Evolutionary conservation across 2,888 invertebrate genomes (phyloP).

Genomic region (Sinotaia quadrata): DNA sequence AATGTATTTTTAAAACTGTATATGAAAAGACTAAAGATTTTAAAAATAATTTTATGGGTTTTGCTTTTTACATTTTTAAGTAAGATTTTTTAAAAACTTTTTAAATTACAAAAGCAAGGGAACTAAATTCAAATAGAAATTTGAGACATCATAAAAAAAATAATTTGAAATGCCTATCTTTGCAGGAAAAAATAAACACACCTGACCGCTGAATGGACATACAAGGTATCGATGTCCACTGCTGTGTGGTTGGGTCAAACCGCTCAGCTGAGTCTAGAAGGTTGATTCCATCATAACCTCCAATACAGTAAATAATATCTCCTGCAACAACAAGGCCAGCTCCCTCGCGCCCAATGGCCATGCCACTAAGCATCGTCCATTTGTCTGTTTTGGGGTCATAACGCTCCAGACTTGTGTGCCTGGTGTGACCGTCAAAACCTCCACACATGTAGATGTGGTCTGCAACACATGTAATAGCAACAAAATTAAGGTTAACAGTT

Average conservation of each 20-base stretch:
- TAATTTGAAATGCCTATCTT: too few relatives aligned
- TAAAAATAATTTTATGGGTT: too few relatives aligned
- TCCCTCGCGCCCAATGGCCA: conserved; percentile 67
- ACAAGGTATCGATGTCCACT: conserved; percentile 65
- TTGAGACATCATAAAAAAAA: too few relatives aligned
- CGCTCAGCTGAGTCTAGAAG: conserved; percentile 68
- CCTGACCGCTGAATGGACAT: conserved; percentile 70
- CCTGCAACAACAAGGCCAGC: conserved; percentile 70
- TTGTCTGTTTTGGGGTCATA: conserved; percentile 67
- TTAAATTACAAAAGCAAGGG: too few relatives aligned
- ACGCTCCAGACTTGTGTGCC: conserved; percentile 69
- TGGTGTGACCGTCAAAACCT: conserved; percentile 69
- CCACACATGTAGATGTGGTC: conserved; percentile 71
- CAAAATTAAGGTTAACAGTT: too few relatives aligned
- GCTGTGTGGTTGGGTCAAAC: conserved; percentile 61
- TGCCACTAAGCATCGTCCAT: conserved; percentile 65
- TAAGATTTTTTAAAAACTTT: too few relatives aligned
- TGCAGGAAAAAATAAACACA: conserved; percentile 26
- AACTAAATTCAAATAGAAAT: too few relatives aligned
- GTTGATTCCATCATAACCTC: conserved; percentile 70
- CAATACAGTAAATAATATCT: conserved; percentile 69
- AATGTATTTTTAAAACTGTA: too few relatives aligned
- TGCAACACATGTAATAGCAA: too few relatives aligned
- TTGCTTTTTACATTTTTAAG: too few relatives aligned
- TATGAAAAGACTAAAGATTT: too few relatives aligned